Percentiles rank a stretch among this genome's conserved stretches.
These are phyloP conservation scores for Charadrius vociferus DNA, from an alignment of 2,113 vertebrate genomes.

Conservation along the genomic window DNA sequence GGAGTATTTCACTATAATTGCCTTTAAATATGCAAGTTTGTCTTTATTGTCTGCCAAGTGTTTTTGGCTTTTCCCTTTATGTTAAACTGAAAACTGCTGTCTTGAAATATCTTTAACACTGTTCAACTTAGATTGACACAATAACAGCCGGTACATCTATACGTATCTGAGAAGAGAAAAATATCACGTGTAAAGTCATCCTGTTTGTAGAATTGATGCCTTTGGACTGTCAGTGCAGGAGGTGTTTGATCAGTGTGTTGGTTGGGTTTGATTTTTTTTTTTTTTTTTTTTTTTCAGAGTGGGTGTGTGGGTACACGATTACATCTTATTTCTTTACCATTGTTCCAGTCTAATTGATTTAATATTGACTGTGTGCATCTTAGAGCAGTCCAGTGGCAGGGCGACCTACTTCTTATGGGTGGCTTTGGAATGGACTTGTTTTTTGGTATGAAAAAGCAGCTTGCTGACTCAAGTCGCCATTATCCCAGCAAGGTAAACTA, in stretches of 20 bases:
- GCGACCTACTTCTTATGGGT: not conserved
- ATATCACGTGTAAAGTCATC: not conserved
- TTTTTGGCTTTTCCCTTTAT: not conserved
- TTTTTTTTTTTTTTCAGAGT: accelerated
- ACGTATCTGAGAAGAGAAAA: not conserved
- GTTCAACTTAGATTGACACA: not conserved
- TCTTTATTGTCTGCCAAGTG: not conserved
- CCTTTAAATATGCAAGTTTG: conserved; percentile 10
- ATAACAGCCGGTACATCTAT: not conserved
- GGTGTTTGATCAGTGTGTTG: not conserved
- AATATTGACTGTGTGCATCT: not conserved
- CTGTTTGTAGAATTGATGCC: not conserved
- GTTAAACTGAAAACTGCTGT: not conserved
- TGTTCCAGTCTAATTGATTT: not conserved
- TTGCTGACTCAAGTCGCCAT: not conserved
- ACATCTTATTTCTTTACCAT: not conserved
- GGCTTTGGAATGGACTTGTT: not conserved
- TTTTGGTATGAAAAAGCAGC: not conserved
- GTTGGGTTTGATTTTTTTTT: no score
- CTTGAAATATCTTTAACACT: not conserved
- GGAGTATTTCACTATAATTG: not conserved
- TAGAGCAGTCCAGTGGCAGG: not conserved
- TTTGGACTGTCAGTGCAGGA: not conserved
- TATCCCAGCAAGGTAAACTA: not conserved
- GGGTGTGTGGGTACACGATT: not conserved